Evolutionary conservation across 1,140 invertebrate species (phyloP), one percentile per base, ranked within the genome.

Genomic region (Aporrectodea caliginosa): DNA sequence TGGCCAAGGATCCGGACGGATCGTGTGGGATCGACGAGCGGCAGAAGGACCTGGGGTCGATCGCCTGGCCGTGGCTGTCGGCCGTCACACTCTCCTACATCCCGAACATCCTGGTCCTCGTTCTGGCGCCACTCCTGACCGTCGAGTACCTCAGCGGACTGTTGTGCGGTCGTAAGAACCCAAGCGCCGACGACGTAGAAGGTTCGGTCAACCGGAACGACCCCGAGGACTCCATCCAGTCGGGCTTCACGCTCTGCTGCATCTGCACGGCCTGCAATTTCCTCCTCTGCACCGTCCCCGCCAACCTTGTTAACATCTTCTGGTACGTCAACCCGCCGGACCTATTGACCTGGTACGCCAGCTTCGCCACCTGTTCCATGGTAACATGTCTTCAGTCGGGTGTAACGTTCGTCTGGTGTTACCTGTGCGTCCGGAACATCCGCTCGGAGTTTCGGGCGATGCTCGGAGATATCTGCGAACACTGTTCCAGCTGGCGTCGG

Each of bases 41-140:
- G 43, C 6, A 58, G 6, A 6, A 12, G 6, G 43, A 58, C 6
- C 6, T 22, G 43, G 43, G 6, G 43, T 58, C 43, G 6, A 22
- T 58, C 43, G 43, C 43, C 43, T 58, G 43, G 43, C 43, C 43
- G 6, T 22, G 6, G 43, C 22, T 58, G 6, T 58, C 43, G 43
- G 43, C 43, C 43, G 43, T 58, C 43, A 58, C 43, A 58, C 43
- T 58, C 43, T 58, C 43, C 43, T 58, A 58, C 43, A 58, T 58
- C 43, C 43, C 43, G 6, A 58, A 58, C 6, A 6, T 58, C 6
- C 6, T 58, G 6, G 6, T 58, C 6, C 43, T 58, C 43, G 43
- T 58, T 22, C 6, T 22, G 6, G 22, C 43, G 6, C 43, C 43
- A 12, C 43, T 58, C 6, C 43, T 58, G 43, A 22, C 43, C 6